Conservation (phyloP, 2,888 invertebrate species). For the Cerceris ruficornis region DNA sequence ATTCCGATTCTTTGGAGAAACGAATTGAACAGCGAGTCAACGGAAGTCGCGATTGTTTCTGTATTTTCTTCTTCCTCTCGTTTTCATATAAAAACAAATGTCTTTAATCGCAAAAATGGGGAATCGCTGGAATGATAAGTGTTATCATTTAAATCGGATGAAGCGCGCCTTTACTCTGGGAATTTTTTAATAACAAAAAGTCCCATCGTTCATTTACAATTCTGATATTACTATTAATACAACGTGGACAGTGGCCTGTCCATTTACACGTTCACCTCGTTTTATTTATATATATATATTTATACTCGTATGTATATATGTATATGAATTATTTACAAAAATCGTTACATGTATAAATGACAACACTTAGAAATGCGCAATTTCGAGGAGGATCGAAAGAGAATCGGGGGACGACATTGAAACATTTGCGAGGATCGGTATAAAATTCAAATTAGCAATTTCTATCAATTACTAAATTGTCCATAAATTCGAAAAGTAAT, state of each 20-base stretch:
- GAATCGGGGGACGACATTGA: slow-evolving; percentile 9
- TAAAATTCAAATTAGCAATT: too few relatives aligned
- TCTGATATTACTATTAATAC: slow-evolving; percentile 49
- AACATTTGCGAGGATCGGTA: too few relatives aligned
- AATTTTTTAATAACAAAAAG: slow-evolving; percentile 57
- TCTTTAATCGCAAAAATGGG: slow-evolving; percentile 1
- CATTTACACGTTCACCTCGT: slow-evolving; percentile 47
- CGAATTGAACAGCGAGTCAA: too few relatives aligned
- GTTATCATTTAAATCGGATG: slow-evolving; percentile 28
- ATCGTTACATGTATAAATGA: slow-evolving; percentile 56
- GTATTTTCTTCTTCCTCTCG: too few relatives aligned
- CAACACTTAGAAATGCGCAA: slow-evolving; percentile 53
- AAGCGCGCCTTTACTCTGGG: slow-evolving; percentile 46
- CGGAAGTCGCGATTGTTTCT: too few relatives aligned
- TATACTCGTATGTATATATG: slow-evolving; percentile 51
- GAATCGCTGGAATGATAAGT: slow-evolving; percentile 22
- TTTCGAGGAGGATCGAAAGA: slow-evolving; percentile 38
- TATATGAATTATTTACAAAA: slow-evolving; percentile 61
- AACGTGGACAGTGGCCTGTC: slow-evolving; percentile 48
- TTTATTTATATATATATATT: slow-evolving; percentile 43
- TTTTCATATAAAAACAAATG: neutral
- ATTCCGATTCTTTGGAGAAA: too few relatives aligned
- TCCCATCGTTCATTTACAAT: slow-evolving; percentile 59
- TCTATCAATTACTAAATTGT: too few relatives aligned
- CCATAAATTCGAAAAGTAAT: too few relatives aligned